Evolutionary conservation across 2,888 invertebrate genomes (phyloP).

Genomic region (Ophonus ardosiacus): DNA sequence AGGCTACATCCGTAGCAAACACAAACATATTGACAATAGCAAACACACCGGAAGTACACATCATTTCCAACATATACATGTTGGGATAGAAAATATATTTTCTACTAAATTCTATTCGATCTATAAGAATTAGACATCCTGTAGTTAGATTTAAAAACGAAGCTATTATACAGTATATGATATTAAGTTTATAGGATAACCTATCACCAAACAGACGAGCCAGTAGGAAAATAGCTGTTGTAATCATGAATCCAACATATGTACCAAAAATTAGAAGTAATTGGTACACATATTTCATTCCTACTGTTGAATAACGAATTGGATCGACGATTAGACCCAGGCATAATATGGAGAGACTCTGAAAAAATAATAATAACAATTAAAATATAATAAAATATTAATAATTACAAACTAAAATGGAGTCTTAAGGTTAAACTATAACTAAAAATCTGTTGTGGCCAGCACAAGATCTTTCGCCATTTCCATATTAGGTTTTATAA

Average conservation of each 20-base stretch:
- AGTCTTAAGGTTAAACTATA: no score
- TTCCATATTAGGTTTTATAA: no score
- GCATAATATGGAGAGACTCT: conserved; percentile 81
- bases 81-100: conserved; percentile 79
- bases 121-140: conserved; percentile 80
- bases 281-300: conserved; percentile 78
- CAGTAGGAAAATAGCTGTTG: conserved; percentile 81
- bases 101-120: conserved; percentile 74
- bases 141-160: conserved; percentile 82
- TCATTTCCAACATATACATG: conserved; percentile 82
- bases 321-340: conserved; percentile 83
- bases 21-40: conserved; percentile 80
- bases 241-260: conserved; percentile 82
- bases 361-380: conserved; percentile 68
- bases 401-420: no score
- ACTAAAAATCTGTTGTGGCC: no score
- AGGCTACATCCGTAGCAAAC: conserved; percentile 81
- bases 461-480: no score
- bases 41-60: conserved; percentile 82
- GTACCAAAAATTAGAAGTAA: conserved; percentile 83
- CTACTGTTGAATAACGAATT: conserved; percentile 78
- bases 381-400: no score
- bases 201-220: conserved; percentile 81
- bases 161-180: conserved; percentile 81
- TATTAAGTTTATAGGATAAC: conserved; percentile 81